phyloP scores from a whole-genome alignment of 2,888 invertebrate species.

The Sycophila texana region DNA sequence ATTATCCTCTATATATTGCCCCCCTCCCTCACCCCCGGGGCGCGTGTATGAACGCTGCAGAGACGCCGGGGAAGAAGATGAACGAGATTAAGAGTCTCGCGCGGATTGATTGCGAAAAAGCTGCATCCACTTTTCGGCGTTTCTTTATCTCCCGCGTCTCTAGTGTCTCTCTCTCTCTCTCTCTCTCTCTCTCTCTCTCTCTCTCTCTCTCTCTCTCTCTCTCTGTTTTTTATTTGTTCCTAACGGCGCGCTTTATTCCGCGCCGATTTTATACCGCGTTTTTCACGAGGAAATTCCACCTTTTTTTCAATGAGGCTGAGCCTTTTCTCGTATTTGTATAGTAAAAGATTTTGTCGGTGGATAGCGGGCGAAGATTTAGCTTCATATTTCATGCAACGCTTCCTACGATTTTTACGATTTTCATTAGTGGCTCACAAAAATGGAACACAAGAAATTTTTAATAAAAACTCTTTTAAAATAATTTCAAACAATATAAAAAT shows the following conservation, averaged over 20 bases:
- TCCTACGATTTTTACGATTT: too few relatives aligned
- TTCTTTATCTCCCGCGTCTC: not conserved
- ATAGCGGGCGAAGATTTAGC: too few relatives aligned
- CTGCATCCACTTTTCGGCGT: conserved; percentile 8
- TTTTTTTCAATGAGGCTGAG: too few relatives aligned
- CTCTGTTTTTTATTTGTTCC: not conserved
- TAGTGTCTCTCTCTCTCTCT: not conserved
- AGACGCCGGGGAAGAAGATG: conserved; percentile 11
- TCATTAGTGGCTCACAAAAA: too few relatives aligned
- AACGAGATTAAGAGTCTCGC: conserved; percentile 49
- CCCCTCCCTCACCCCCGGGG: not conserved
- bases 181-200: not conserved
- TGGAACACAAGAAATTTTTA: too few relatives aligned
- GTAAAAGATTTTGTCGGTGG: too few relatives aligned
- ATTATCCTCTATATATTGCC: conserved; percentile 46
- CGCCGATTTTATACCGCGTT: not conserved
- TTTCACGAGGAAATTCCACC: too few relatives aligned
- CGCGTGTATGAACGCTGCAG: conserved; percentile 14
- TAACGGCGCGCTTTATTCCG: not conserved
- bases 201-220: not conserved
- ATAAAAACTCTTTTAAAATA: too few relatives aligned
- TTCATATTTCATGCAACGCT: too few relatives aligned
- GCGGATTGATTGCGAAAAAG: conserved; percentile 33
- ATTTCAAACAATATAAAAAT: too few relatives aligned
- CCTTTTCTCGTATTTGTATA: too few relatives aligned